A percentile compares a stretch with the other conserved stretches of the same genome.
Evolutionary conservation across 2,797 vertebrate genomes (phyloP).

Genomic region (Ctenopoma kingsleyae): DNA sequence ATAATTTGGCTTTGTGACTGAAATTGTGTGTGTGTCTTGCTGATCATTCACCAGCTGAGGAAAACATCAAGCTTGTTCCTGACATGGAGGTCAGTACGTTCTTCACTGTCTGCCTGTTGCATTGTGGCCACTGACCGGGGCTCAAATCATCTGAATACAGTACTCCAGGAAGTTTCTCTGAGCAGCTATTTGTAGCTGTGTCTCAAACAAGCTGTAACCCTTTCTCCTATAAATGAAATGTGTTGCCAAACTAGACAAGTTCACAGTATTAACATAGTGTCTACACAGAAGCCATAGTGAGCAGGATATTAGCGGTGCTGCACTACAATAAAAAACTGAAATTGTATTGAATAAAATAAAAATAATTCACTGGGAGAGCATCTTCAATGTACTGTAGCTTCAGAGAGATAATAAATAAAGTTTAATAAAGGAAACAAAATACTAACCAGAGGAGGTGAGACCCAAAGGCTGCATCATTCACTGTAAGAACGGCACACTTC

Average conservation of each 20-base stretch:
- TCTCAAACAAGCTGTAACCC: neutral
- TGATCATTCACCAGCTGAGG: conserved; percentile 51
- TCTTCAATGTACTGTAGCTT: too few relatives aligned
- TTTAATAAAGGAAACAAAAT: too few relatives aligned
- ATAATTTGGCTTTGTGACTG: conserved; percentile 29
- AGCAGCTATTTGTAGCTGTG: neutral
- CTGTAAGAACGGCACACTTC: neutral
- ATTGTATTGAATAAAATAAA: too few relatives aligned
- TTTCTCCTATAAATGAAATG: too few relatives aligned
- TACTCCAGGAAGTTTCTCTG: neutral
- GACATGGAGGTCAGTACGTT: conserved; percentile 46
- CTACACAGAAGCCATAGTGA: too few relatives aligned
- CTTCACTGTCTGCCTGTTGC: conserved; percentile 17
- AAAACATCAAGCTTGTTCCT: conserved; percentile 64
- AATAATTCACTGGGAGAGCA: too few relatives aligned
- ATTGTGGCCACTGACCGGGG: neutral
- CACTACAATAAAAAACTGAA: too few relatives aligned
- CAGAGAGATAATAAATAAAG: too few relatives aligned
- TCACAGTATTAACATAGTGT: too few relatives aligned
- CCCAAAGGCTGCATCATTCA: neutral
- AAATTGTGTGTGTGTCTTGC: conserved; percentile 11
- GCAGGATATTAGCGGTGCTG: too few relatives aligned
- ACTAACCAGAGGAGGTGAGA: too few relatives aligned
- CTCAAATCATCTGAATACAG: conserved; percentile 19
- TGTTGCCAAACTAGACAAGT: too few relatives aligned